Evolutionary conservation across 2,113 vertebrate genomes (phyloP), one percentile per base, ranked within the genome.

Genomic region (Dascyllus trimaculatus): DNA sequence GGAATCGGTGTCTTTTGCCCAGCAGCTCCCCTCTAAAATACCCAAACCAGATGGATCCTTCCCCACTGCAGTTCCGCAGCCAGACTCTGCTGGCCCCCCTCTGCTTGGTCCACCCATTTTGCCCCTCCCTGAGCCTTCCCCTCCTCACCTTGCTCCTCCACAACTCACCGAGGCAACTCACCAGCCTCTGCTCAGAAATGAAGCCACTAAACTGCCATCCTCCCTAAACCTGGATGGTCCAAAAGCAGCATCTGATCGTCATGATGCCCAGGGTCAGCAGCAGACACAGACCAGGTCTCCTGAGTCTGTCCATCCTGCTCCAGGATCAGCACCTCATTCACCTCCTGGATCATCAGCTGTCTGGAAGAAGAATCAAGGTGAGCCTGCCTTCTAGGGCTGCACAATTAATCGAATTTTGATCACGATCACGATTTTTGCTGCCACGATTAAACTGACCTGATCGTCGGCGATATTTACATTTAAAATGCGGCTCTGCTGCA

Each of bases 321-420:
- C 63, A 15, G 92, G 88, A 43, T 89, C 94, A 1, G 90, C 94
- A 2, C 93, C 95, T 1, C 86, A 78, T 0, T 91, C 95, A 25
- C 89, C 93, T 0, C 93, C 95, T 0, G 82, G 89, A 8, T 94
- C 95, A 62, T 92, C 95, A 1, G 94, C 95, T 0, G 81, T 96
- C 74, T 98, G 97, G 98, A 98, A 95, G 82, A 97, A 97, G 85
- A 97, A 91, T 87, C 96, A 96, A 96, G 97, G 97, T 98, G 87
- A 95, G 56, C 18, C 19, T 48, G 46, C 72, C 49, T 63, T 8
- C 13, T 59, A 38, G 40, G n/a, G n/a, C n/a, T n/a, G n/a, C n/a
- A n/a, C n/a, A n/a, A n/a, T n/a, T n/a, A n/a, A n/a, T n/a, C n/a
- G n/a, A n/a, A n/a, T n/a, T n/a, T n/a, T n/a, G n/a, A n/a, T n/a